Evolutionary conservation across 2,797 vertebrate species (phyloP), one percentile per base, ranked within the genome.

Genomic region (Syncerus caffer): DNA sequence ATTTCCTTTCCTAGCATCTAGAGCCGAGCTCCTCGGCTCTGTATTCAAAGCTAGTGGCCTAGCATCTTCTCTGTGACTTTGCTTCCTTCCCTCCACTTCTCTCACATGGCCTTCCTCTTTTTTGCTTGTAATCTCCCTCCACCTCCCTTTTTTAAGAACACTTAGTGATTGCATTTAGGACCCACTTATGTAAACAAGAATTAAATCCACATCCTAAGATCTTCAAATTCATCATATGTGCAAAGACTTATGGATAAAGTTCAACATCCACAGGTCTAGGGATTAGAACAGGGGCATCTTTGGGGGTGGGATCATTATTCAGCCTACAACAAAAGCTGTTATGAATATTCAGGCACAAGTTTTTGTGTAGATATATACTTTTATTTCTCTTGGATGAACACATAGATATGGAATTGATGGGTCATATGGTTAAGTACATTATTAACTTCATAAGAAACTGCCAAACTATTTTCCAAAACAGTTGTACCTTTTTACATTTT

Each of bases 371-470:
- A 85, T 15, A 89, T 5, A 93, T n/a, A 51, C 14, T 91, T 89
- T 97, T 89, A 88, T 90, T 91, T 94, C 50, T 95, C 64, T 93
- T 92, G 47, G 17, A 50, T 74, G 89, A 93, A 91, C 89, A 74
- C 21, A 71, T 60, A 93, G 34, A 91, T 50, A 67, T 60, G 12
- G n/a, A 95, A 74, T 62, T 71, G 29, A n/a, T 58, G 25, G 42
- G 50, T 94, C 67, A 84, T 12, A 29, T 51, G 62, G 4, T 67
- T 95, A 96, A 82, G 55, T 50, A 85, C 23, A 58, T 64, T 89
- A 76, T 74, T 90, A 94, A 85, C 67, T 67, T 67, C 14, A 45
- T 76, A 71, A 94, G 85, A 79, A 64, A 62, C 29, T 71, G 50
- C 13, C 55, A 89, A 92, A 85, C 80, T 95, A 55, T 91, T 85